Base-by-base conservation (phyloP, 2,888 invertebrate species). In the Neoscelio sp. region DNA sequence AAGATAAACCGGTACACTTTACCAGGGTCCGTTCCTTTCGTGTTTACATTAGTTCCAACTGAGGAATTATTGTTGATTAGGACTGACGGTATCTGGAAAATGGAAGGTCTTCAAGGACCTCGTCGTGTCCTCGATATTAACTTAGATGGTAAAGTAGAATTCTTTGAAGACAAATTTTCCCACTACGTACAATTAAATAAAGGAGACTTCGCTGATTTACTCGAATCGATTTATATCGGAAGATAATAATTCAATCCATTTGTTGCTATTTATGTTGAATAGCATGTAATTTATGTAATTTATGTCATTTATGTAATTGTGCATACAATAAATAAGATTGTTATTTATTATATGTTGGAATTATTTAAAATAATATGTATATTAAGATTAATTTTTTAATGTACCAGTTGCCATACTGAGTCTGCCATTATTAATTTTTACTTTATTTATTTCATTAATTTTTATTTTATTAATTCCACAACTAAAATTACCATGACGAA, bases 31-130 rank as follows among this genome's bases (percentile, higher is more conserved):
- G 70, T 78, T 4, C 42, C 52, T 0, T 82, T 85, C 17, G 2
- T 46, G 1, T 54, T 83, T 44, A 82, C 54, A 13, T 56, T 46
- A 10, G 20, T 68, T 0, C 80, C 82, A 0, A 84, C 80, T 30
- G 54, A 81, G 18, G 86, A 89, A 54, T 71, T 87, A 1, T 28
- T 89, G 5, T 60, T 89, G 10, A 44, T 85, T 2, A 74, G 85
- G 17, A 83, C 82, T 2, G 84, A 88, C 42, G 88, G 88, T 8
- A 70, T 89, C 23, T 89, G 88, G 88, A 84, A 82, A 71, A 73
- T 89, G 2, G 84, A 83, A 13, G 86, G 86, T 28, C 76, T 87
- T 2, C 82, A 81, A 0, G 84, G 80, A 7, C 88, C 86, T 0
- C 77, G 77, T 40, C 81, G 80, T 8, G 71, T 85, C 7, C 75